Evolutionary conservation across 2,888 invertebrate species (phyloP), one percentile per base, ranked within the genome.

Genomic region (Schizaphis graminum): DNA sequence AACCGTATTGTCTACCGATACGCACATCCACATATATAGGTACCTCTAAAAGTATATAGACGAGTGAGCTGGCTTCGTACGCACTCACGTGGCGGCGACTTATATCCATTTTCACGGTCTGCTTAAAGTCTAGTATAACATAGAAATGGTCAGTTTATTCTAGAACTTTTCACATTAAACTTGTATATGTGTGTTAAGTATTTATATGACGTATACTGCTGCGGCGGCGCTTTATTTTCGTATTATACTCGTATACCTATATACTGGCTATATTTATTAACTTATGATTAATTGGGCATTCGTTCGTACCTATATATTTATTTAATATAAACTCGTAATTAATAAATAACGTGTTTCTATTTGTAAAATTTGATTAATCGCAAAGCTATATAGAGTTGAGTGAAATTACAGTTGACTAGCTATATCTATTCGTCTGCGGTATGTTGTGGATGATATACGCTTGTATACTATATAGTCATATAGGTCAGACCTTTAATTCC

Each of bases 81-180:
- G 53, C 88, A 8, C 57, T n/a, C 67, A n/a, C 86, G 86, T 86
- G 91, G 5, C 85, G 86, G n/a, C 61, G 61, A 92, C 91, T 87
- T 92, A 56, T 91, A 91, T 92, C 91, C 91, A 61, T 87, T 92
- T 92, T 92, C 91, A 86, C 91, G 86, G 91, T 92, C 91, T 56
- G 24, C 35, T 91, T 91, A 47, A 86, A 57, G 44, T 84, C 53
- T 53, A 35, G 84, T 53, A 90, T 47, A 90, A 61, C 67, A 57
- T n/a, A 35, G 67, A 77, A 67, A 47, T 67, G 47, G 67, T 90
- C 49, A 77, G 47, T 77, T 77, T 49, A 49, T 67, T 35, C 90
- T 35, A 77, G 4, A 35, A 26, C 67, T 90, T 47, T 90, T 61
- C 61, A 53, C 61, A 16, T 16, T 41, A 41, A 56, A 57, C 44